Conservation (phyloP, 2,797 vertebrate species). For the Argyrosomus regius region DNA sequence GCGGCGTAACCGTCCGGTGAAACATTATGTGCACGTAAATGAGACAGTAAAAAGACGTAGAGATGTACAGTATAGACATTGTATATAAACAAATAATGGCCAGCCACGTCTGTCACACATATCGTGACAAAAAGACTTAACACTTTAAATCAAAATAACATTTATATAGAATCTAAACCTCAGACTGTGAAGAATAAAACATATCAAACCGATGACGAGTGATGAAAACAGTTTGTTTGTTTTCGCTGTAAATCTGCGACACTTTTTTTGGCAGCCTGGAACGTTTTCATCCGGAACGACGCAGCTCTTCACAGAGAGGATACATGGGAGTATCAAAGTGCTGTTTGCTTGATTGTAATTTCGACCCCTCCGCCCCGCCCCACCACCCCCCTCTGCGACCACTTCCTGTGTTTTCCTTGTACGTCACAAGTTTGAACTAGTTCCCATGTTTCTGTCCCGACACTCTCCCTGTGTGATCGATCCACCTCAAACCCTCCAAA, state of each 20-base stretch:
- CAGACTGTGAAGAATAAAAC: conserved; percentile 49
- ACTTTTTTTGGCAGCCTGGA: conserved; percentile 51
- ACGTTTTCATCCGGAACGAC: conserved; percentile 3
- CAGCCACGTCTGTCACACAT: conserved; percentile 59
- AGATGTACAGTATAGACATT: conserved; percentile 60
- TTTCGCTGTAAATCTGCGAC: conserved; percentile 23
- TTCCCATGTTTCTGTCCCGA: conserved; percentile 22
- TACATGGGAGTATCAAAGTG: conserved; percentile 78
- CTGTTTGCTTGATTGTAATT: conserved; percentile 71
- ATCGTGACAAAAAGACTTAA: conserved; percentile 44
- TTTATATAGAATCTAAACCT: conserved; percentile 30
- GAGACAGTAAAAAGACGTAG: conserved; percentile 33
- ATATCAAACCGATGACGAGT: conserved; percentile 41
- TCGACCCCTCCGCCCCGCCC: not conserved
- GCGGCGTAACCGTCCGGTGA: conserved; percentile 26
- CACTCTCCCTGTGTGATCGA: not conserved
- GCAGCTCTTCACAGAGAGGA: conserved; percentile 51
- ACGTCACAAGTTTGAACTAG: conserved; percentile 20
- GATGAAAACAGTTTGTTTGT: conserved; percentile 33
- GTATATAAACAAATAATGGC: conserved; percentile 63
- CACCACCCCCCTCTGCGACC: conserved; percentile 3
- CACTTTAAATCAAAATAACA: conserved; percentile 33
- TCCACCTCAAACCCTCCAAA: conserved; percentile 9
- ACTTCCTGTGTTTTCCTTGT: conserved; percentile 60
- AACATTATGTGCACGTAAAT: conserved; percentile 13